A percentile compares a stretch with the other conserved stretches of the same genome.
phyloP scores from a whole-genome alignment of 2,113 vertebrate species.

The Fukomys damarensis region DNA sequence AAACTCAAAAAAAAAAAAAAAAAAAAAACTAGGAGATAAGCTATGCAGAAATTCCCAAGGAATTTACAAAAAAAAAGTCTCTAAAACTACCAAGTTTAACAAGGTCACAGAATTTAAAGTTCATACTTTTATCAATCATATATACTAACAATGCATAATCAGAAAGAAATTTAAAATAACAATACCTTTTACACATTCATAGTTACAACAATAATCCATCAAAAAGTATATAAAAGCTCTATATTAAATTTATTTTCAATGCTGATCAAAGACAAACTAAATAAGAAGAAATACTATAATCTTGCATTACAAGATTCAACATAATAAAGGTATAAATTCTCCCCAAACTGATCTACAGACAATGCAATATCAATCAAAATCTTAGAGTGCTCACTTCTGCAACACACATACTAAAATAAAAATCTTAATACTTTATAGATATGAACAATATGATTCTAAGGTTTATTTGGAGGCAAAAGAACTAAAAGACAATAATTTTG shows the following conservation, averaged over 20 bases:
- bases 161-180: not conserved
- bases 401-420: too few species aligned
- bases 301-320: not conserved
- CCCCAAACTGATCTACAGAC: not conserved
- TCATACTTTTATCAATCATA: not conserved
- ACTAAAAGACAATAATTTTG: not conserved
- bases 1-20: too few species aligned
- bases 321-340: not conserved
- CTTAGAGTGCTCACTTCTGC: too few species aligned
- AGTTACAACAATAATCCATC: not conserved
- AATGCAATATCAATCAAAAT: not conserved
- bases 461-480: not conserved
- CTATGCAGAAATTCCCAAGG: not conserved
- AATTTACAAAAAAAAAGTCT: not conserved
- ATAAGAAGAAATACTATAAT: not conserved
- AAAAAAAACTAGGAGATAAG: not conserved
- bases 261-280: not conserved
- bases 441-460: slow-evolving; percentile 24
- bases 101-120: not conserved
- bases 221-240: not conserved
- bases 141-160: not conserved
- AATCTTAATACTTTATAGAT: not conserved
- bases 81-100: not conserved
- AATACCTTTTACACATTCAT: not conserved
- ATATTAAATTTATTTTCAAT: not conserved